Conservation (phyloP, 2,797 vertebrate genomes). For the Zenarchopterus dispar region DNA sequence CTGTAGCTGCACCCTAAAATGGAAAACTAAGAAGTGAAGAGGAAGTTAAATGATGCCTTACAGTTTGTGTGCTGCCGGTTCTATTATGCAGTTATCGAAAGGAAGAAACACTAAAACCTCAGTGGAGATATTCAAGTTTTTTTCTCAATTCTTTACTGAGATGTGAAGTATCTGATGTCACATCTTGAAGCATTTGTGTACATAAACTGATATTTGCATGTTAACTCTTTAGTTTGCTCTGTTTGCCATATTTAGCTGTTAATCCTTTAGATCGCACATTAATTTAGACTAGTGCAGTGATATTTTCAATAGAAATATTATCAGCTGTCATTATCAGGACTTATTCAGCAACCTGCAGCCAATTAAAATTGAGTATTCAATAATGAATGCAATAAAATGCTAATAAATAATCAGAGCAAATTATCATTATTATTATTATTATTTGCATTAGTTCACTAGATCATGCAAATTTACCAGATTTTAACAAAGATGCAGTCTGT, state of each 20-base stretch:
- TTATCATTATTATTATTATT: conserved; percentile 10
- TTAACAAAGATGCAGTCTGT: conserved; percentile 3
- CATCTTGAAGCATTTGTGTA: too few species aligned
- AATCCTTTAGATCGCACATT: background rate
- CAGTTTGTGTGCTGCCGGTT: too few species aligned
- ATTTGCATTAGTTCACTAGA: background rate
- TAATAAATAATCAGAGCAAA: background rate
- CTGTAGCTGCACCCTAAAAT: too few species aligned
- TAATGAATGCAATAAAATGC: too few species aligned
- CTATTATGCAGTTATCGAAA: too few species aligned
- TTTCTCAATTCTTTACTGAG: too few species aligned
- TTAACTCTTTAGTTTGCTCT: background rate
- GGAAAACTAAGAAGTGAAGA: too few species aligned
- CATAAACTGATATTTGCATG: background rate
- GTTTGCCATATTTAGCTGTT: background rate
- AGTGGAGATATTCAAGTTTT: too few species aligned
- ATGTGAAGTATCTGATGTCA: too few species aligned
- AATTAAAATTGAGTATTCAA: background rate
- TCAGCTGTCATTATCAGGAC: background rate
- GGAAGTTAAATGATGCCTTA: too few species aligned
- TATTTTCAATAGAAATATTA: background rate
- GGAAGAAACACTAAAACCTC: too few species aligned
- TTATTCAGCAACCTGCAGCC: background rate
- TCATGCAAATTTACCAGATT: background rate
- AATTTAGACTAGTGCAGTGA: background rate